Evolutionary conservation across 2,797 vertebrate genomes (phyloP), one percentile per base, ranked within the genome.

Genomic region (Natrix natrix): DNA sequence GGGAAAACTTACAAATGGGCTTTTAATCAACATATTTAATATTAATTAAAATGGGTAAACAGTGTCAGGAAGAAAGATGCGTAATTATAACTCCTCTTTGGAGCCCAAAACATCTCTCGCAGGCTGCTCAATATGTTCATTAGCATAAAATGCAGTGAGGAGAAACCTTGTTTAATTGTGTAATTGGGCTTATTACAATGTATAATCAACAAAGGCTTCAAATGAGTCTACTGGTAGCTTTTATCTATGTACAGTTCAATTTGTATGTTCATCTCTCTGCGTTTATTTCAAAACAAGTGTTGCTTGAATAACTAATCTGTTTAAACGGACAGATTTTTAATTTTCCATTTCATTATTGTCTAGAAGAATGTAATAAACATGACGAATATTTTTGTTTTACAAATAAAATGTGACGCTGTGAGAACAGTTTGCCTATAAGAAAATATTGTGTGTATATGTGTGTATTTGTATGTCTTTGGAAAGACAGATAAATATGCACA

Each of bases 41-140:
- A 96, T 96, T 97, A 97, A 97, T 98, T 97, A 98, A 98, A 97
- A 98, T 98, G 97, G 96, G 97, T 97, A 97, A 95, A 90, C 94
- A 95, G 61, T 91, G 97, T 94, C 93, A 96, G 94, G 96, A 96
- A 96, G 97, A 96, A 96, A 97, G 97, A 96, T 96, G 93, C 96
- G 96, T 97, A 96, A 97, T 98, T 97, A 97, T 94, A 7, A 90
- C 95, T 95, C 95, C 94, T 94, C 95, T 96, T 66, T 95, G 97
- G 95, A 97, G 96, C 95, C 95, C 96, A 94, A 94, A 96, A 92
- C 97, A 96, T 98, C 97, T 97, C 96, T 96, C 96, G 96, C 95
- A 97, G 97, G 97, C 96, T 95, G 96, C 94, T 94, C 97, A 97
- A 97, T 97, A 97, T 97, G 97, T 97, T 97, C 97, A 97, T 97